Base-by-base conservation (phyloP, 2,888 invertebrate species). In the Epiperipatus broadwayi region DNA sequence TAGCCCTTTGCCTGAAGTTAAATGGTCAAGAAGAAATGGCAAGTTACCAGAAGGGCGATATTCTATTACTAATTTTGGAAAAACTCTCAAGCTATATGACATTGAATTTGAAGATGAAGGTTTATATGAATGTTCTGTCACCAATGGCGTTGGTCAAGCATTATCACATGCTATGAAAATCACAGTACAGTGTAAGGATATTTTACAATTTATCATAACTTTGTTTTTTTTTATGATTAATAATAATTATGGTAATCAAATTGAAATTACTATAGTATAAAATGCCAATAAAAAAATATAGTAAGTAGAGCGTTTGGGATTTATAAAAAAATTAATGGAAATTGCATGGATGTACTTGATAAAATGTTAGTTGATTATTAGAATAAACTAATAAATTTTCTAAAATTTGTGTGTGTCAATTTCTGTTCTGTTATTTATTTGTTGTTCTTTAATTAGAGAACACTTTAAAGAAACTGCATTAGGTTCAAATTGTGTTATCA, bases 91-190 rank as follows among this genome's bases (percentile, higher is more conserved):
- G 14, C 81, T 91, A 50, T 75, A 77, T 53, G 73, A 79, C 49
- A 80, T 83, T 0, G 75, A 73, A 41, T 79, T 79, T 52, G 78
- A 80, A 37, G 93, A 97, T 59, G 73, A 75, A 53, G 95, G 93
- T 43, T 66, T 70, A 5, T 97, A 97, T 58, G 83, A 84, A 4
- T 97, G 97, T 59, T 83, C 84, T 52, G 78, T 79, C 33, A 80
- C 78, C 51, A 89, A 89, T 57, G 87, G 87, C 29, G 81, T 85
- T 3, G 84, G 83, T 31, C 70, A 72, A 27, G 78, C 80, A 0
- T 71, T 77, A 55, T 76, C 83, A 0, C 78, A 89, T 59, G 78
- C 84, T 8, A 80, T 89, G 48, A 70, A 73, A 49, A 67, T 91
- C 7, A 40, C 47, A 25, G 59, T 63, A 4, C 46, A 54, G 43